phyloP scores from a whole-genome alignment of 1,140 invertebrate species.

The Drosophila funebris region DNA sequence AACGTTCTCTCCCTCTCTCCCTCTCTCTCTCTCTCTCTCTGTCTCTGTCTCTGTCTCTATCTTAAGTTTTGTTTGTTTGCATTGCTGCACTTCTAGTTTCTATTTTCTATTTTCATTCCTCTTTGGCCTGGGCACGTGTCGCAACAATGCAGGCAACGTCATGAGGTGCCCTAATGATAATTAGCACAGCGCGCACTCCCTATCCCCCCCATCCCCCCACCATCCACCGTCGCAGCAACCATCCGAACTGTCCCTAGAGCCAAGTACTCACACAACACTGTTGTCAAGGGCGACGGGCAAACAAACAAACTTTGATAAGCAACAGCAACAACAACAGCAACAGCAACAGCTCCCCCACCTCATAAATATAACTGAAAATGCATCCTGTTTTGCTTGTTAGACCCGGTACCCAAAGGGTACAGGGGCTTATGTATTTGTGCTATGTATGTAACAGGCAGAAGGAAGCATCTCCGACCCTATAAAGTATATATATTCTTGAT shows the following conservation, averaged over 20 bases:
- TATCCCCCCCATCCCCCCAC: not conserved
- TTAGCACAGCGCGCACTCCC: conserved; percentile 12
- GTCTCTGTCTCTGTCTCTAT: not conserved
- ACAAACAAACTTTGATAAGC: conserved; percentile 39
- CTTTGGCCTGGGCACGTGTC: conserved; percentile 30
- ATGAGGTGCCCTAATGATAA: conserved; percentile 31
- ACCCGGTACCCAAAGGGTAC: too few species aligned
- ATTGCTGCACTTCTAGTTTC: not conserved
- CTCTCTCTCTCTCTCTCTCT: too few species aligned
- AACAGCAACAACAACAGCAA: conserved; percentile 4
- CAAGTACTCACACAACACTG: not conserved
- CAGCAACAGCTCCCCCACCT: conserved; percentile 8
- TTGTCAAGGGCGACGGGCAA: conserved; percentile 27
- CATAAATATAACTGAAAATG: conserved; percentile 29
- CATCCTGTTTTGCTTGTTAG: conserved; percentile 41
- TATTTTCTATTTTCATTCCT: conserved; percentile 5
- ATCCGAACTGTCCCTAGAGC: too few species aligned
- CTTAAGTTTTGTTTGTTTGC: conserved; percentile 2
- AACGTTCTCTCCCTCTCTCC: not conserved
- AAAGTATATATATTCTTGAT: too few species aligned
- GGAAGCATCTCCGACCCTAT: too few species aligned
- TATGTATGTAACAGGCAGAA: too few species aligned
- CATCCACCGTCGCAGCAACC: not conserved
- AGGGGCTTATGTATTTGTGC: too few species aligned
- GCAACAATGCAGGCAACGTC: conserved; percentile 17